These are phyloP conservation scores for Drosophila equinoxialis DNA, from an alignment of 1,140 invertebrate species.

Conservation along the genomic window DNA sequence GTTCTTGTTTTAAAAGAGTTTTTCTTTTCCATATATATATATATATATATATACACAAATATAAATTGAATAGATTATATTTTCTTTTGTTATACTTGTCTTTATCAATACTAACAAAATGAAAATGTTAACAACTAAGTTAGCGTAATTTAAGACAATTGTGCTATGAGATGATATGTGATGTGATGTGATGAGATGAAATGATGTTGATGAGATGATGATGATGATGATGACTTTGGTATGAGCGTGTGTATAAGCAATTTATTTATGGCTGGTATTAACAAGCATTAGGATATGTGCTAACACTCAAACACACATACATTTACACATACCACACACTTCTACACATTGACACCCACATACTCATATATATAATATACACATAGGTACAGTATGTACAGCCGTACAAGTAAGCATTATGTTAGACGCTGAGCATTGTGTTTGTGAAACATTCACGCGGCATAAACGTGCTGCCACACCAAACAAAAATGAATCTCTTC, in stretches of 20 bases:
- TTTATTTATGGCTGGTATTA: constrained; percentile 64
- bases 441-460: constrained; percentile 51
- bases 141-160: constrained; percentile 25
- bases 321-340: constrained; percentile 17
- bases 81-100: neutral
- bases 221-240: constrained; percentile 41
- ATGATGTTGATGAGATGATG: constrained; percentile 9
- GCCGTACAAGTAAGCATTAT: constrained; percentile 34
- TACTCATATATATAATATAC: constrained; percentile 1
- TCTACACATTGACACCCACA: constrained; percentile 23
- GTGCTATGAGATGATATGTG: constrained; percentile 45
- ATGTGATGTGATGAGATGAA: constrained; percentile 3
- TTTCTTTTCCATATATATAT: constrained; percentile 11
- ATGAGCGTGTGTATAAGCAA: constrained; percentile 30
- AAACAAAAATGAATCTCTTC: constrained; percentile 34
- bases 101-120: constrained; percentile 48
- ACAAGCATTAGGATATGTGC: constrained; percentile 61
- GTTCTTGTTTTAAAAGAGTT: constrained; percentile 35
- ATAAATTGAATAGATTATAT: constrained; percentile 13
- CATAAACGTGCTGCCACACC: constrained; percentile 55
- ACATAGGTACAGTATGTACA: constrained; percentile 3
- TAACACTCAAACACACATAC: constrained; percentile 40
- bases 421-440: constrained; percentile 38
- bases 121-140: constrained; percentile 35
- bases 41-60: no score